phyloP scores from a whole-genome alignment of 2,113 vertebrate genomes.

The Arizona elegans region DNA sequence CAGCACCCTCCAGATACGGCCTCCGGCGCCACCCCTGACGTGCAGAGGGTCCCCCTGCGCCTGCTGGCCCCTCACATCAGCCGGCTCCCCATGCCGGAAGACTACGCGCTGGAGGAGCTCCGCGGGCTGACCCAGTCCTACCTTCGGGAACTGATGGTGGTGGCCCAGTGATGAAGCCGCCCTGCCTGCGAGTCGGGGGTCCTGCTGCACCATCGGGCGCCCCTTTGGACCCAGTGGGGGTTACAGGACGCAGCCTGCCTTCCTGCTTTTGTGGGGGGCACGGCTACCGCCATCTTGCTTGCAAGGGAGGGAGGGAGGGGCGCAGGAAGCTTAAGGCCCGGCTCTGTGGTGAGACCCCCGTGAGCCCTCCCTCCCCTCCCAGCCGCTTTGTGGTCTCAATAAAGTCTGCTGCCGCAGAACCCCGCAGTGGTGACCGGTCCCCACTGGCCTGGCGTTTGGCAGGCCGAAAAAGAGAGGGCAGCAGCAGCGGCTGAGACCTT shows the following conservation, averaged over 20 bases:
- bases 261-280: background rate
- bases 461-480: fast-evolving
- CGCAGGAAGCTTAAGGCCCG: background rate
- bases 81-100: conserved; percentile 92
- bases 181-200: fast-evolving
- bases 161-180: conserved; percentile 71
- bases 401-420: conserved; percentile 7
- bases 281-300: background rate
- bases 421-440: background rate
- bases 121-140: conserved; percentile 88
- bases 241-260: fast-evolving
- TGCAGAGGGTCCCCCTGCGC: conserved; percentile 72
- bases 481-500: background rate
- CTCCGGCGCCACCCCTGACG: conserved; percentile 40
- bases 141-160: conserved; percentile 79
- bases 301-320: too few species aligned
- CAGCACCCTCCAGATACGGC: conserved; percentile 74
- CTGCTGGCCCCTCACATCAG: conserved; percentile 85
- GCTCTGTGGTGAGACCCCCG: background rate
- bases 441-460: background rate
- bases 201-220: fast-evolving
- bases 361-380: background rate
- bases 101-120: conserved; percentile 93
- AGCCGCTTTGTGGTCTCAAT: background rate
- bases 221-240: background rate